Evolutionary conservation across 2,888 invertebrate species (phyloP).

Genomic region (Campoplex capitator): DNA sequence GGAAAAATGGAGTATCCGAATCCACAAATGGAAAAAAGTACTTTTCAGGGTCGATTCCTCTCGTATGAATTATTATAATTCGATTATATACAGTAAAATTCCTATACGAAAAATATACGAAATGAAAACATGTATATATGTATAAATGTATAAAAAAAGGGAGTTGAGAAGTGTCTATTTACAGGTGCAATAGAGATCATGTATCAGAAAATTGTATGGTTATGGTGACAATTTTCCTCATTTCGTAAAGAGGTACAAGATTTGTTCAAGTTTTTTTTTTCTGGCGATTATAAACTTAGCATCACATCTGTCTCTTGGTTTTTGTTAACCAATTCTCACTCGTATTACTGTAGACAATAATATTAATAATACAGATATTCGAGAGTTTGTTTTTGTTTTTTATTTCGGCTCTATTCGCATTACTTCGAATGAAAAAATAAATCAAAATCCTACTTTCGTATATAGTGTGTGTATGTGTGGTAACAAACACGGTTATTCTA

Average conservation of each 20-base stretch:
- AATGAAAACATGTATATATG: background rate
- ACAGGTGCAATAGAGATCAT: conserved; percentile 63
- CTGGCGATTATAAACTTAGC: conserved; percentile 12
- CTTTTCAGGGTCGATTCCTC: conserved; percentile 87
- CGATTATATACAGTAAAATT: conserved; percentile 59
- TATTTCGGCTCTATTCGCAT: conserved; percentile 44
- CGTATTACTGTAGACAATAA: conserved; percentile 78
- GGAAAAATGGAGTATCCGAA: background rate
- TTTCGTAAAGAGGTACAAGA: background rate
- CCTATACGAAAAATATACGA: conserved; percentile 56
- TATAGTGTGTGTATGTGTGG: conserved; percentile 45
- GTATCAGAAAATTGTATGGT: conserved; percentile 19
- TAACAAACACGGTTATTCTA: conserved; percentile 83
- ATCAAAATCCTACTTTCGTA: conserved; percentile 76
- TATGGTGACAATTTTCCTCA: conserved; percentile 15
- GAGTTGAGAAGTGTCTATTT: conserved; percentile 57
- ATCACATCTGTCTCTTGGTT: conserved; percentile 84
- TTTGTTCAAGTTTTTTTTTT: background rate
- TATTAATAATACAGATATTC: conserved; percentile 72
- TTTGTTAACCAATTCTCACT: conserved; percentile 80
- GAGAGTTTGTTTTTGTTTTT: conserved; percentile 36
- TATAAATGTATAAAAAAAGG: conserved; percentile 33
- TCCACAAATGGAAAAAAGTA: conserved; percentile 87
- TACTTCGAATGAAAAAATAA: conserved; percentile 49
- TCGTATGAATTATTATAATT: conserved; percentile 51